phyloP scores from a whole-genome alignment of 2,113 vertebrate genomes.

The Brachyistius frenatus region DNA sequence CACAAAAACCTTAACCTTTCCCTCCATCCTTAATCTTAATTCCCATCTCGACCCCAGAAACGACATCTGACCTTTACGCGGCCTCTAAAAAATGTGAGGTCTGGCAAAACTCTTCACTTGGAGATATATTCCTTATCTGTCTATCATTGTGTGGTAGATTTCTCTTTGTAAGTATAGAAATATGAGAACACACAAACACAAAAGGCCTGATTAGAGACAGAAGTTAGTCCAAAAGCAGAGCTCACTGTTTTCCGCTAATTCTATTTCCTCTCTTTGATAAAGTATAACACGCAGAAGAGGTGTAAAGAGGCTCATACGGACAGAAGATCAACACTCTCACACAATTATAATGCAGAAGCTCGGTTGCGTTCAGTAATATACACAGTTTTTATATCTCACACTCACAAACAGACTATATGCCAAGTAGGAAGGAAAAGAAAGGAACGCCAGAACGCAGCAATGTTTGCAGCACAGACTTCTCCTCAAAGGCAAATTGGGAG shows the following conservation, averaged over 20 bases:
- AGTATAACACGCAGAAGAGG: conserved; percentile 82
- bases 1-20: not conserved
- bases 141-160: not conserved
- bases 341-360: conserved; percentile 22
- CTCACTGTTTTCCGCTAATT: conserved; percentile 86
- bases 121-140: not conserved
- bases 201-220: not conserved
- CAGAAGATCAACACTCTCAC: conserved; percentile 29
- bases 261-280: conserved; percentile 86
- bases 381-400: conserved; percentile 26
- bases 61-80: not conserved
- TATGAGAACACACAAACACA: conserved; percentile 26
- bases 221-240: conserved; percentile 50
- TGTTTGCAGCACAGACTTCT: conserved; percentile 81
- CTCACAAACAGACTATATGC: conserved; percentile 44
- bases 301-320: conserved; percentile 45
- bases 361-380: conserved; percentile 39
- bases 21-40: not conserved
- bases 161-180: not conserved
- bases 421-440: conserved; percentile 44
- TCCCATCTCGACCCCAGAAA: conserved; percentile 6
- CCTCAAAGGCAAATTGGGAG: conserved; percentile 86
- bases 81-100: too few species aligned
- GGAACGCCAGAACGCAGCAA: conserved; percentile 45
- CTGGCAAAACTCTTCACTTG: too few species aligned